Base-by-base conservation (phyloP, 2,797 vertebrate species). In the Galago senegalensis region DNA sequence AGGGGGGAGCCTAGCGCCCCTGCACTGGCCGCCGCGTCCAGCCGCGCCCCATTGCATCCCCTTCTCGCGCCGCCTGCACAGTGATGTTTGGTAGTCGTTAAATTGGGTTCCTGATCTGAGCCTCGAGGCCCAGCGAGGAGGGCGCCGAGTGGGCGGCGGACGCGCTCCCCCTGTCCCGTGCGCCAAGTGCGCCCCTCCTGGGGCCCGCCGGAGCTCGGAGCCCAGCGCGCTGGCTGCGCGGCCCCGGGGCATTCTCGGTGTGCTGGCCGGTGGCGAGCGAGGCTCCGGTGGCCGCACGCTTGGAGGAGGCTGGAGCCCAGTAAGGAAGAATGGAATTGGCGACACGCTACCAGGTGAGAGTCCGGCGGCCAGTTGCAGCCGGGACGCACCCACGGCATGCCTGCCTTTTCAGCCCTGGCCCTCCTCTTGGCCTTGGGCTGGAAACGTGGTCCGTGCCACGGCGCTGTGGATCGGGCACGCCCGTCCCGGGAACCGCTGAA, bases 321-420 rank as follows among this genome's bases (percentile, higher is more conserved):
- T 6, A 11, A n/a, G 90, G 79, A 94, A 97, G 93, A n/a, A 98
- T 97, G 97, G 97, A 93, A 80, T 3, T 72, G 96, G 96, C 94
- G 53, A 89, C 93, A 23, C 37, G 97, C 56, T 69, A 93, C 11
- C 93, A 97, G 97, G 97, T 98, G 95, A 97, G 97, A 63, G 85
- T 87, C 84, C 10, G 40, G 67, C 18, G 3, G 46, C 23, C 17
- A 1, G 43, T 46, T 31, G 40, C 69, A 1, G 16, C 18, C 10
- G 1, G 3, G 11, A 5, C 29, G n/a, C 49, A 1, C 4, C 21
- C 1, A 2, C 4, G 27, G 56, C 60, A 56, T 9, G 70, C 27
- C 17, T 79, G 9, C 27, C 27, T 8, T 25, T 20, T 18, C 81
- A 60, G 58, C 25, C 67, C 18, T 4, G 21, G 49, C 34, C 37